Conservation (phyloP, 2,113 vertebrate species). For the Epinephelus cyanopodus region DNA sequence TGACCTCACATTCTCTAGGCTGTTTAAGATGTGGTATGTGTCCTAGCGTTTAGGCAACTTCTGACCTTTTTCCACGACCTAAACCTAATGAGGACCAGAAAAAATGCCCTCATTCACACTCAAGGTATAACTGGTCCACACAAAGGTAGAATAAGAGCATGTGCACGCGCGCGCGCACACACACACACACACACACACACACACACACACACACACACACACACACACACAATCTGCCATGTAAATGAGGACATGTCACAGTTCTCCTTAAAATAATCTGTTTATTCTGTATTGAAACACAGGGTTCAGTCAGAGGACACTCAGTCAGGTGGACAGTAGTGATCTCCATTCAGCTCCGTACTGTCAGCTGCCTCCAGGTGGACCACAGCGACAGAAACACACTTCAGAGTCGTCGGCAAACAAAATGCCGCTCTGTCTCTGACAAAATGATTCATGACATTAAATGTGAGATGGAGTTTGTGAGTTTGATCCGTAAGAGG, state of each 20-base stretch:
- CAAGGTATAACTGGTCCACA: too few species aligned
- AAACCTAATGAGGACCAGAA: too few species aligned
- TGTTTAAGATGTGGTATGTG: too few species aligned
- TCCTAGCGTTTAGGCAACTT: too few species aligned
- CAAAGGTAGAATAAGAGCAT: too few species aligned
- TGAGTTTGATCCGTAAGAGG: conserved; percentile 27
- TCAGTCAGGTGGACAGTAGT: conserved; percentile 66
- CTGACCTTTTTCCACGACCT: too few species aligned
- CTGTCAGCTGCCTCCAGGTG: conserved; percentile 12
- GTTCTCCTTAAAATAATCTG: conserved; percentile 84
- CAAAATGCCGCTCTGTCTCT: conserved; percentile 48
- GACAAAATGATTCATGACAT: conserved; percentile 27
- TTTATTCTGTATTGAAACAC: conserved; percentile 85
- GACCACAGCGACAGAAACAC: conserved; percentile 21
- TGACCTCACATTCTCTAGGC: too few species aligned
- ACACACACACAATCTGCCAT: neutral
- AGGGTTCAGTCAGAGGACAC: conserved; percentile 78
- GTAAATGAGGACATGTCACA: conserved; percentile 36
- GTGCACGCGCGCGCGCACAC: neutral
- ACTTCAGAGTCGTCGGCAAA: conserved; percentile 31
- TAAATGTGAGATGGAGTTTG: conserved; percentile 34
- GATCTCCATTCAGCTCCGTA: conserved; percentile 61
- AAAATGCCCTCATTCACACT: too few species aligned
- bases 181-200: neutral
- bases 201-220: neutral